phyloP scores from a whole-genome alignment of 2,113 vertebrate genomes.

The Bufo bufo region DNA sequence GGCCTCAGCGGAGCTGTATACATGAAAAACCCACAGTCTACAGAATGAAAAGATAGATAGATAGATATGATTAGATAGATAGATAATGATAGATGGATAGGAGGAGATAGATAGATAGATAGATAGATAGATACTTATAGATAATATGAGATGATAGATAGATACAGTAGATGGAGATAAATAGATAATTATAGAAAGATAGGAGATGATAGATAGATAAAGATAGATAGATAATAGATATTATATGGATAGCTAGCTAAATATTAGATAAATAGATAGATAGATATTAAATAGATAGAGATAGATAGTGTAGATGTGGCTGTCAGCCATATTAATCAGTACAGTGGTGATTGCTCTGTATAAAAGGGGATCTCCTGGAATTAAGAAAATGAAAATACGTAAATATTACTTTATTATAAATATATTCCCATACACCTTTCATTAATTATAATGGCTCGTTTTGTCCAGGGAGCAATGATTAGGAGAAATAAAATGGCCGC shows the following conservation, averaged over 20 bases:
- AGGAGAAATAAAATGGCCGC: too few species aligned
- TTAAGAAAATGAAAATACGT: too few species aligned
- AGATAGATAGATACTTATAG: neutral
- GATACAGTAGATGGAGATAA: neutral
- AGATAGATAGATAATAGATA: neutral
- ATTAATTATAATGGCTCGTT: too few species aligned
- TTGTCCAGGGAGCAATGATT: too few species aligned
- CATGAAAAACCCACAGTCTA: neutral
- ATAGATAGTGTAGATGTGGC: too few species aligned
- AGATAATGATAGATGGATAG: neutral
- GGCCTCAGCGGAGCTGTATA: neutral
- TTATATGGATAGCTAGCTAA: neutral
- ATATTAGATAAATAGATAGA: neutral
- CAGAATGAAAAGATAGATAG: neutral
- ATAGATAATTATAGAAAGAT: neutral
- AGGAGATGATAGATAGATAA: neutral
- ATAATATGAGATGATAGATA: neutral
- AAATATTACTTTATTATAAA: too few species aligned
- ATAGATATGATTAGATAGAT: neutral
- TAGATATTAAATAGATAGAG: neutral
- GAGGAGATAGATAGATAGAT: neutral
- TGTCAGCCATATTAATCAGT: too few species aligned
- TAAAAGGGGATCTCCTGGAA: too few species aligned
- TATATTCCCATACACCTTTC: too few species aligned
- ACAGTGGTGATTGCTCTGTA: too few species aligned